A percentile compares a stretch with the other conserved stretches of the same genome.
These are phyloP conservation scores for Cyphomyrus plagiostoma DNA, from an alignment of 2,113 vertebrate genomes.

Conservation along the genomic window DNA sequence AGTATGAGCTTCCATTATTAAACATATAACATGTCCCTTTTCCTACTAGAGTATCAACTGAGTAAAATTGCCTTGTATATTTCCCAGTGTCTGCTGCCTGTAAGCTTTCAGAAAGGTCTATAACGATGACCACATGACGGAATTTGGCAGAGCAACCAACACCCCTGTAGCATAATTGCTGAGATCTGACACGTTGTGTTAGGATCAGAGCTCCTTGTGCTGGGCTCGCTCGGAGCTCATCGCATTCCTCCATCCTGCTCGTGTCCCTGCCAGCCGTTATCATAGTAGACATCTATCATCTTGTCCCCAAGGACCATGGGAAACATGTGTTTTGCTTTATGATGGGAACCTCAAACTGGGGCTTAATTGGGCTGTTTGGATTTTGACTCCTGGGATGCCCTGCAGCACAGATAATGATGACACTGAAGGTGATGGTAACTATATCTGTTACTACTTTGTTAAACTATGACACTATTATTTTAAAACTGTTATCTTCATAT, in stretches of 20 bases:
- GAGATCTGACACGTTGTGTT: constrained; percentile 19
- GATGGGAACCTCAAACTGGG: neutral
- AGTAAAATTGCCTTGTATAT: neutral
- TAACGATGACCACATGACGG: neutral
- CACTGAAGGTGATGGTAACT: constrained; percentile 6
- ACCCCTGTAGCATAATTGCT: neutral
- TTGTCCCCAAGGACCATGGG: neutral
- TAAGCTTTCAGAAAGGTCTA: neutral
- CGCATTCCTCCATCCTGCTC: neutral
- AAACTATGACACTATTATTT: neutral
- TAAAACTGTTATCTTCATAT: neutral
- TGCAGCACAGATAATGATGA: neutral
- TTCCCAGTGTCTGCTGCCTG: neutral
- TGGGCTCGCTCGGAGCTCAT: neutral
- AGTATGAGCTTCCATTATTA: neutral
- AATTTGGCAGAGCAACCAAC: neutral
- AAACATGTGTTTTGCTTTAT: constrained; percentile 19
- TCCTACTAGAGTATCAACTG: neutral
- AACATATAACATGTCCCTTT: neutral
- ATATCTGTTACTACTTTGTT: neutral
- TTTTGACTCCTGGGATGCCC: neutral
- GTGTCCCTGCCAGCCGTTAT: constrained; percentile 7
- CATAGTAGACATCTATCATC: constrained; percentile 16
- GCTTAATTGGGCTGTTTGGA: neutral
- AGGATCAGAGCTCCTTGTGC: neutral